A percentile compares a stretch with the other conserved stretches of the same genome.
phyloP scores from a whole-genome alignment of 2,888 invertebrate genomes.

The Rotaria magnacalcarata region DNA sequence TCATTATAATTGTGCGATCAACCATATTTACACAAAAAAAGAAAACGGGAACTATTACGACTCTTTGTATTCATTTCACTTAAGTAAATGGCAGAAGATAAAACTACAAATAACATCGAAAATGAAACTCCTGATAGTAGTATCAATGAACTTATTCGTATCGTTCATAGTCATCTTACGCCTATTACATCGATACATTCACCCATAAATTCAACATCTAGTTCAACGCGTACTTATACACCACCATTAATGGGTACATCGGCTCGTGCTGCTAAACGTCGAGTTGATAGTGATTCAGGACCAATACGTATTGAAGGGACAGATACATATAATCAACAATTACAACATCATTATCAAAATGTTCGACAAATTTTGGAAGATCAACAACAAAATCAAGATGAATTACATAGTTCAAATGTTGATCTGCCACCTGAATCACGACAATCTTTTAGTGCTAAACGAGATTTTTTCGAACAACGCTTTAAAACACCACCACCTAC shows the following conservation, averaged over 20 bases:
- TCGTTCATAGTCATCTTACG: background rate
- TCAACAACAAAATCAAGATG: background rate
- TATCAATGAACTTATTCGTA: background rate
- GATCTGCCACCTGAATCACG: background rate
- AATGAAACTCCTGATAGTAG: background rate
- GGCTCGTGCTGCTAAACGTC: background rate
- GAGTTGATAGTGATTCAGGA: background rate
- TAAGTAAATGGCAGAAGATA: background rate
- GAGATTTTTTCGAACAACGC: slow-evolving; percentile 18
- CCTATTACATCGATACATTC: background rate
- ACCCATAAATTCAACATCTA: background rate
- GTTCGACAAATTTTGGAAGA: background rate
- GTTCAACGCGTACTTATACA: background rate
- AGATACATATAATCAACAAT: background rate
- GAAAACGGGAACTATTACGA: background rate
- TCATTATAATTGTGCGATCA: slow-evolving; percentile 8
- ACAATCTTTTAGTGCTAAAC: slow-evolving; percentile 9
- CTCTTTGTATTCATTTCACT: background rate
- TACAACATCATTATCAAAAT: slow-evolving; percentile 28
- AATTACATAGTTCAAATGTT: background rate
- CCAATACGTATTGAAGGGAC: background rate
- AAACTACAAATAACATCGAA: background rate
- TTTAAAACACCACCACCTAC: background rate
- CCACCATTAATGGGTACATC: slow-evolving; percentile 15
- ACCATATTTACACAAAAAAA: background rate